Conservation (phyloP, 2,888 invertebrate genomes). For the Xanthostigma xanthostigma region DNA sequence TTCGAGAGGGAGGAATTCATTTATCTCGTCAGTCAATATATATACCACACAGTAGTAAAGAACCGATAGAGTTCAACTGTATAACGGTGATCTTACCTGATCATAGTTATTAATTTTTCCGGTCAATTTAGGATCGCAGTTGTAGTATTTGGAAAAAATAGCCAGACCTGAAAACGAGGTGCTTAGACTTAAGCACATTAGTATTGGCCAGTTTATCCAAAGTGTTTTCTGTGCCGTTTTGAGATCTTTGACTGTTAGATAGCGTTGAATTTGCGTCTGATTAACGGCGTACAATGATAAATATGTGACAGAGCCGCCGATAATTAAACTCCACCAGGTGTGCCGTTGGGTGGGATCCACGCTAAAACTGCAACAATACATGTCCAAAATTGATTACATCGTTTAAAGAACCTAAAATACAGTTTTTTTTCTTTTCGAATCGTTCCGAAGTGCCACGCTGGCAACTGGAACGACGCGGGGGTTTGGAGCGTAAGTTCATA, state of each 20-base stretch:
- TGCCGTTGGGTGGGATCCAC: conserved; percentile 68
- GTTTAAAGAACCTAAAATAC: no score
- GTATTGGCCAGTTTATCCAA: conserved; percentile 70
- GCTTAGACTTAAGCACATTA: conserved; percentile 52
- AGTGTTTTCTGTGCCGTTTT: conserved; percentile 54
- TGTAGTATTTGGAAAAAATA: conserved; percentile 67
- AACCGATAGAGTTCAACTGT: neutral
- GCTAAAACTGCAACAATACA: conserved; percentile 42
- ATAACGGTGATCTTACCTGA: conserved; percentile 31
- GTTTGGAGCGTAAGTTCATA: no score
- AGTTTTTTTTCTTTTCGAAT: no score
- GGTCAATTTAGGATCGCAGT: conserved; percentile 63
- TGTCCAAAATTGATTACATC: neutral
- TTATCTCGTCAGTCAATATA: no score
- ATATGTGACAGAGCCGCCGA: conserved; percentile 72
- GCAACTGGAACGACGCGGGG: no score
- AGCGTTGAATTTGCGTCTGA: conserved; percentile 68
- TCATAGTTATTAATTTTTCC: conserved; percentile 49
- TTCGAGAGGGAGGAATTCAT: no score
- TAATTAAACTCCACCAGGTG: conserved; percentile 64
- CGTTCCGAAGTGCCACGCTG: no score
- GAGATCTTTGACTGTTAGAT: conserved; percentile 54
- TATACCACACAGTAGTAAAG: no score
- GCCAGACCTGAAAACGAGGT: conserved; percentile 60
- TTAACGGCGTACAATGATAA: conserved; percentile 75